A percentile compares a stretch with the other conserved stretches of the same genome.
These are phyloP conservation scores for Melozone crissalis DNA, from an alignment of 2,113 vertebrate species.

Conservation along the genomic window DNA sequence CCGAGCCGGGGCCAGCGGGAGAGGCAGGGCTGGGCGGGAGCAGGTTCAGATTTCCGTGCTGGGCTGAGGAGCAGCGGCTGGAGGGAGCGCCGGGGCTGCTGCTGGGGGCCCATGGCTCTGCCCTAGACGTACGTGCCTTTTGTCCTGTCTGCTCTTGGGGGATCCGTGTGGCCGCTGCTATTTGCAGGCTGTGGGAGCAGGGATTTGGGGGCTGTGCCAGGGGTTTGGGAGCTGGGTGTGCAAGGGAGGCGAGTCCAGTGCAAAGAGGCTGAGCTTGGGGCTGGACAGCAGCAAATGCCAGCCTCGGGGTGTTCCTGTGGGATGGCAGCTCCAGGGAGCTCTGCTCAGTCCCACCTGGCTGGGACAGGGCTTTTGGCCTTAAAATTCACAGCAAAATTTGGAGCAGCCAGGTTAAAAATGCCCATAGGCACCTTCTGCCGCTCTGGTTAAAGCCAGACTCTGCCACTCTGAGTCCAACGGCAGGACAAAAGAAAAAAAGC, in stretches of 20 bases:
- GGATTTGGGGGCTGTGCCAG: accelerated
- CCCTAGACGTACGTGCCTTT: not conserved
- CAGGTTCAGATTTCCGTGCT: not conserved
- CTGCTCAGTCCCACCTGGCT: not conserved
- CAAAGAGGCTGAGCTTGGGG: not conserved
- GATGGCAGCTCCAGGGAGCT: not conserved
- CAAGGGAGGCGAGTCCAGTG: not conserved
- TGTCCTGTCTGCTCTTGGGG: not conserved
- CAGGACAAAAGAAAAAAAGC: accelerated
- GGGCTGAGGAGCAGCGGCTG: not conserved
- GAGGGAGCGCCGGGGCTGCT: not conserved
- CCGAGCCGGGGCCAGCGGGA: not conserved
- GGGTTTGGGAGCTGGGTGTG: accelerated
- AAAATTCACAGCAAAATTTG: not conserved
- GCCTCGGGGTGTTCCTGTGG: accelerated
- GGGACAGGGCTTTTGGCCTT: not conserved
- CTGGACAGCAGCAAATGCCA: not conserved
- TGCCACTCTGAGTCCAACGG: not conserved
- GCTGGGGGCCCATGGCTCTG: not conserved
- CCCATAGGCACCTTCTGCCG: not conserved
- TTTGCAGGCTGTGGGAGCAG: accelerated
- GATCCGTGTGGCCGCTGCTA: not conserved
- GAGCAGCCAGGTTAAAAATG: not conserved
- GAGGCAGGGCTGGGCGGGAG: not conserved
- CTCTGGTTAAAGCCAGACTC: not conserved